A percentile compares a stretch with the other conserved stretches of the same genome.
Evolutionary conservation across 2,888 invertebrate genomes (phyloP).

Genomic region (Ferrisia virgata): DNA sequence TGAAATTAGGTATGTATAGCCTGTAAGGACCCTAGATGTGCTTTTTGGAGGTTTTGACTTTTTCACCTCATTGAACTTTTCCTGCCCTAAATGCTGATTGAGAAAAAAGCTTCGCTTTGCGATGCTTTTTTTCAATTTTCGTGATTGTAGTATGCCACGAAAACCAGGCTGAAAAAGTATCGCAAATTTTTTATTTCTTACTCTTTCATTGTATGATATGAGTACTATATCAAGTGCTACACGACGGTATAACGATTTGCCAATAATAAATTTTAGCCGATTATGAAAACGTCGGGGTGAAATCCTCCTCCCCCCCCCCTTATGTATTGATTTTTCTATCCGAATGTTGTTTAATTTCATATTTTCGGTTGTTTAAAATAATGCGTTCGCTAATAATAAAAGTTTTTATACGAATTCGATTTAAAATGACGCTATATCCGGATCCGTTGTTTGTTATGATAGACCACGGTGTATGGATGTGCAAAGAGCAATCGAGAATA

Average conservation of each 20-base stretch:
- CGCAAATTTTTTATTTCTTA: neutral
- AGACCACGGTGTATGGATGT: neutral
- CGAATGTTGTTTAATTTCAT: neutral
- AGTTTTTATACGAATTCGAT: conserved; percentile 14
- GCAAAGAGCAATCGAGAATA: conserved; percentile 13
- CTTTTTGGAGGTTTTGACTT: no score
- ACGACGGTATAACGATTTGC: neutral
- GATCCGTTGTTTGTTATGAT: conserved; percentile 8
- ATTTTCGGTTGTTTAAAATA: conserved; percentile 5
- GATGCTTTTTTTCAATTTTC: no score
- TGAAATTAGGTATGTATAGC: no score
- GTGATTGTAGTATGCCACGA: no score
- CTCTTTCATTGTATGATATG: neutral
- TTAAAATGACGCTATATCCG: conserved; percentile 3
- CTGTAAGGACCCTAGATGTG: no score
- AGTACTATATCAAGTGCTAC: no score
- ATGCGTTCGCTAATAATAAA: conserved; percentile 5
- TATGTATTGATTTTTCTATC: neutral
- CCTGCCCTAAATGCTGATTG: no score
- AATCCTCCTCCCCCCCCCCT: neutral
- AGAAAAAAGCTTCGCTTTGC: no score
- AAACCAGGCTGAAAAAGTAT: no score
- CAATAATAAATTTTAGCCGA: neutral
- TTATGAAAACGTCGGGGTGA: neutral
- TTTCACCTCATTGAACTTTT: no score